phyloP scores from a whole-genome alignment of 2,797 vertebrate species.

The Periophthalmus magnuspinnatus region DNA sequence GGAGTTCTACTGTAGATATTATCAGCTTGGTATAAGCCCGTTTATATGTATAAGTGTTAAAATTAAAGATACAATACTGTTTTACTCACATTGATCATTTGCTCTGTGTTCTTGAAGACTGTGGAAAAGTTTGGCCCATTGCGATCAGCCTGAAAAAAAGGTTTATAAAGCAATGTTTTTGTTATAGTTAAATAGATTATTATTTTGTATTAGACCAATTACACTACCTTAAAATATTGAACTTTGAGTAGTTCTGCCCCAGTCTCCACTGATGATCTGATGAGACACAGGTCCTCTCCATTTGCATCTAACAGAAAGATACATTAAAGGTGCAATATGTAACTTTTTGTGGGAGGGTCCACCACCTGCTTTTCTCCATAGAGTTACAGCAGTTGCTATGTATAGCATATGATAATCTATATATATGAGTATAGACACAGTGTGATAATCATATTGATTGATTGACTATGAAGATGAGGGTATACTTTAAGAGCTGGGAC shows the following conservation, averaged over 20 bases:
- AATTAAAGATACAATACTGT: not conserved
- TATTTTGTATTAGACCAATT: not conserved
- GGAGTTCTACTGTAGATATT: no score
- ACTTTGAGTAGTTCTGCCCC: conserved; percentile 89
- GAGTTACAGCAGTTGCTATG: no score
- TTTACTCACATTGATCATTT: conserved; percentile 83
- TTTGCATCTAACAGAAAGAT: conserved; percentile 72
- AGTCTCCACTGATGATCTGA: conserved; percentile 83
- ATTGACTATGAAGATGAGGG: no score
- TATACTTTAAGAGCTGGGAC: no score
- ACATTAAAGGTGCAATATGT: not conserved
- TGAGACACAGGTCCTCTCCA: conserved; percentile 82
- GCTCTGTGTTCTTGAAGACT: conserved; percentile 82
- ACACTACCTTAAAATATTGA: conserved; percentile 85
- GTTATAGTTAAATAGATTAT: not conserved
- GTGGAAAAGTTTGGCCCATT: conserved; percentile 84
- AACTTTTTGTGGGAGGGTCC: no score
- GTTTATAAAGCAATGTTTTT: not conserved
- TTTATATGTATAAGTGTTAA: no score
- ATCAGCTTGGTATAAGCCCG: no score
- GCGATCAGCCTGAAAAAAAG: conserved; percentile 80
- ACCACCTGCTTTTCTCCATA: no score
- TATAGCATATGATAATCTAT: no score
- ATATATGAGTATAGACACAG: no score
- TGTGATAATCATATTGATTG: no score